A percentile compares a stretch with the other conserved stretches of the same genome.
Conservation (phyloP, 2,888 invertebrate species). For the Apamea crenata region DNA sequence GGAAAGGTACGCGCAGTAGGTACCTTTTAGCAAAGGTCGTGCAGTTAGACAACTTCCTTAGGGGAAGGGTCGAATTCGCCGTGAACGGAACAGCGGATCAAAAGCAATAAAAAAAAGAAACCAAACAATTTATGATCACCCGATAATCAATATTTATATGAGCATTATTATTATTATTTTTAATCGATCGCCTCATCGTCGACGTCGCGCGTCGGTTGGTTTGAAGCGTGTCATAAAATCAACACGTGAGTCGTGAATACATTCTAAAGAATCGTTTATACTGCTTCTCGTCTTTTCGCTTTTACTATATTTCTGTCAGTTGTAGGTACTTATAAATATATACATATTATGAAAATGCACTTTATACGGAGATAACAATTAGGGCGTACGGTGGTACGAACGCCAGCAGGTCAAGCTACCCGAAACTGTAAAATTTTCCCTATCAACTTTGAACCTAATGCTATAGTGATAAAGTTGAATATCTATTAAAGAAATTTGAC, state of each 20-base stretch:
- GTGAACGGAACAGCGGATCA: constrained; percentile 15
- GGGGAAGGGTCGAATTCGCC: constrained; percentile 40
- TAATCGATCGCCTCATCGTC: background rate
- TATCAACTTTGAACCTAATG: too few species aligned
- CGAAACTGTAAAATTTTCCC: too few species aligned
- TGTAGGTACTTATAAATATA: background rate
- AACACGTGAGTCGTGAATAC: background rate
- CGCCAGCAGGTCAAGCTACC: too few species aligned
- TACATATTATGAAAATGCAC: constrained; percentile 1
- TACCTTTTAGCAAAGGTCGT: constrained; percentile 12
- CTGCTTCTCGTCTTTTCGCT: background rate
- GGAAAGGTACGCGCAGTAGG: too few species aligned
- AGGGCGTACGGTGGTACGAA: too few species aligned
- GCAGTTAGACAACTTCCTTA: constrained; percentile 51
- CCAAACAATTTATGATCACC: background rate
- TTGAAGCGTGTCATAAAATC: constrained; percentile 9
- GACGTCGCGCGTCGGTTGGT: background rate
- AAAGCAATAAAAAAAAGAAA: constrained; percentile 32
- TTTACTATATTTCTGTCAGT: constrained; percentile 3
- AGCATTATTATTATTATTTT: background rate
- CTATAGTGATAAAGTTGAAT: too few species aligned
- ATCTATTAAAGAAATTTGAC: too few species aligned
- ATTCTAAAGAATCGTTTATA: background rate
- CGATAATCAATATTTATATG: background rate
- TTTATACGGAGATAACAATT: background rate